Conservation (phyloP, 2,888 invertebrate genomes). For the Heliothis peltigera region DNA sequence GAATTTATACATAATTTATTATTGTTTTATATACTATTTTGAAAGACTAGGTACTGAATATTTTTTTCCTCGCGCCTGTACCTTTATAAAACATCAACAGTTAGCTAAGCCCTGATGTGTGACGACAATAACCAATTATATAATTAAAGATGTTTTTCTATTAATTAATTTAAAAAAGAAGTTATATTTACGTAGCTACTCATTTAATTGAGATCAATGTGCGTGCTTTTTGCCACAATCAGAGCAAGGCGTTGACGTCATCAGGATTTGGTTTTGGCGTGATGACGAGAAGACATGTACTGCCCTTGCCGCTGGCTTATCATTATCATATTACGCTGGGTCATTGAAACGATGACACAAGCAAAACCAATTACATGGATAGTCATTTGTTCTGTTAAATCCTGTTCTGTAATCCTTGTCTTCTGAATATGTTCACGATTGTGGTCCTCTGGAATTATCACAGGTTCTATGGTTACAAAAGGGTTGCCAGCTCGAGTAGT, state of each 20-base stretch:
- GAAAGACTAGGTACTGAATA: no score
- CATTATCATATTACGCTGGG: conserved; percentile 82
- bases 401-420: conserved; percentile 28
- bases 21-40: no score
- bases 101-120: conserved; percentile 14
- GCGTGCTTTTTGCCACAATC: conserved; percentile 35
- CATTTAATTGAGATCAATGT: not conserved
- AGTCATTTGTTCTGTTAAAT: conserved; percentile 14
- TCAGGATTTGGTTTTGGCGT: conserved; percentile 8
- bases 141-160: conserved; percentile 13
- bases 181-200: not conserved
- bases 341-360: conserved; percentile 98
- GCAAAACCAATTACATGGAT: conserved; percentile 38
- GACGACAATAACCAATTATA: conserved; percentile 22
- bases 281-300: conserved; percentile 29
- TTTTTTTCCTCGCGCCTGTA: not conserved
- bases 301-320: conserved; percentile 46
- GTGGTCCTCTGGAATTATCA: not conserved
- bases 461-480: not conserved
- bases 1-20: no score
- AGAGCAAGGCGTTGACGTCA: conserved; percentile 37
- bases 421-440: not conserved
- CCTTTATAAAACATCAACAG: conserved; percentile 1
- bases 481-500: not conserved
- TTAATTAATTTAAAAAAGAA: not conserved